phyloP scores from a whole-genome alignment of 1,140 invertebrate species.

The Aradophagus sp. region DNA sequence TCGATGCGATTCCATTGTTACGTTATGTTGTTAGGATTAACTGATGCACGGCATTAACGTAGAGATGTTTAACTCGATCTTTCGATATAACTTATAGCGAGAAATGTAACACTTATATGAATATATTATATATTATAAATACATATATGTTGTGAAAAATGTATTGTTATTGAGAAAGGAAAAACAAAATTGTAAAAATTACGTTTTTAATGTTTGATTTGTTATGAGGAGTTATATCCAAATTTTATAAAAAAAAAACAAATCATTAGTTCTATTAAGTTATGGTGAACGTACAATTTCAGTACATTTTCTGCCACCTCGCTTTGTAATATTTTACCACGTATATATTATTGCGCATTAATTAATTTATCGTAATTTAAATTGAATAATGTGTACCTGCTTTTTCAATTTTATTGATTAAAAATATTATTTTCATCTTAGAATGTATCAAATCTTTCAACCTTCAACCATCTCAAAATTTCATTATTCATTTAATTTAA shows the following conservation, averaged over 20 bases:
- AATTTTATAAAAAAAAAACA: neutral
- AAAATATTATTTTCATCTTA: constrained; percentile 48
- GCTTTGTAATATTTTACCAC: constrained; percentile 55
- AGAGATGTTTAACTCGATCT: constrained; percentile 19
- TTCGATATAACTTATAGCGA: constrained; percentile 13
- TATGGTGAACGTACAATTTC: too few relatives aligned
- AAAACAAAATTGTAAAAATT: too few relatives aligned
- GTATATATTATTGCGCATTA: constrained; percentile 24
- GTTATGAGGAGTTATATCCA: too few relatives aligned
- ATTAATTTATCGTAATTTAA: constrained; percentile 48
- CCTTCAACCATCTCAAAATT: too few relatives aligned
- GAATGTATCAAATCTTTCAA: constrained; percentile 6
- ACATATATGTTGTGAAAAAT: constrained; percentile 33
- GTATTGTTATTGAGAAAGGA: constrained; percentile 31
- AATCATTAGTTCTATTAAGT: too few relatives aligned
- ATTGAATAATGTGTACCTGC: constrained; percentile 66
- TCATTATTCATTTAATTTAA: too few relatives aligned
- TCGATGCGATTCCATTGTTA: constrained; percentile 12
- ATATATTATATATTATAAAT: constrained; percentile 12
- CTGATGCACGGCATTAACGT: constrained; percentile 25
- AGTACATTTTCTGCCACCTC: constrained; percentile 45
- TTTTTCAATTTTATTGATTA: constrained; percentile 57
- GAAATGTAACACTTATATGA: too few relatives aligned
- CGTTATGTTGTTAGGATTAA: constrained; percentile 41
- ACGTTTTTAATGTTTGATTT: too few relatives aligned